A percentile compares a stretch with the other conserved stretches of the same genome.
Evolutionary conservation across 2,888 invertebrate species (phyloP).

Genomic region (Limnephilus rhombicus): DNA sequence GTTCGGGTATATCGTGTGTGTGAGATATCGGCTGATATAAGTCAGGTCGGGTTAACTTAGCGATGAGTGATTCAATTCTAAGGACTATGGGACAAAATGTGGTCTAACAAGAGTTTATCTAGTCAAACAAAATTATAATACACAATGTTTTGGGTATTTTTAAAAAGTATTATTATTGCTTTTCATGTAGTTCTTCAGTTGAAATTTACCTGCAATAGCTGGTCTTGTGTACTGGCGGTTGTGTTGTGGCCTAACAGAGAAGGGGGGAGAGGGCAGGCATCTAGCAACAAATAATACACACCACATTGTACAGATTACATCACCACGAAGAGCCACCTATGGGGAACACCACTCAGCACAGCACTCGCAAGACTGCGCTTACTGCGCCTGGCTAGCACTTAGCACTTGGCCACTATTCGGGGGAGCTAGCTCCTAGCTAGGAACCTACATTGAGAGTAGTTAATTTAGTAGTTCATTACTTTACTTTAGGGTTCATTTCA

Average conservation of each 20-base stretch:
- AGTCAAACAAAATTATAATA: constrained; percentile 58
- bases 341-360: constrained; percentile 61
- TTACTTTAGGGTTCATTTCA: background rate
- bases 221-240: constrained; percentile 84
- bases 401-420: constrained; percentile 1
- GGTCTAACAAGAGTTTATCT: constrained; percentile 57
- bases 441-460: background rate
- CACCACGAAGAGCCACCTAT: constrained; percentile 63
- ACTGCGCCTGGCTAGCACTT: constrained; percentile 4
- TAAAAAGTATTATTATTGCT: constrained; percentile 41
- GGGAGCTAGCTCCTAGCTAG: background rate
- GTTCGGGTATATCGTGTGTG: constrained; percentile 36
- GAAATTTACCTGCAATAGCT: constrained; percentile 82
- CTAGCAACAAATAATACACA: constrained; percentile 96
- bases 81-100: constrained; percentile 62
- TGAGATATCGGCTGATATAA: constrained; percentile 40
- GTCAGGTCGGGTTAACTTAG: constrained; percentile 47
- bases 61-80: constrained; percentile 64
- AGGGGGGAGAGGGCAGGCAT: constrained; percentile 95
- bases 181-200: constrained; percentile 59
- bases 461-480: background rate
- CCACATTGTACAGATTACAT: constrained; percentile 78
- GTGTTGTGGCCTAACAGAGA: constrained; percentile 91
- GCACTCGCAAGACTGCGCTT: constrained; percentile 15
- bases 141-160: constrained; percentile 51